Percentiles rank a stretch among this genome's conserved stretches.
Evolutionary conservation across 2,888 invertebrate species (phyloP).

Genomic region (Athalia rosae): DNA sequence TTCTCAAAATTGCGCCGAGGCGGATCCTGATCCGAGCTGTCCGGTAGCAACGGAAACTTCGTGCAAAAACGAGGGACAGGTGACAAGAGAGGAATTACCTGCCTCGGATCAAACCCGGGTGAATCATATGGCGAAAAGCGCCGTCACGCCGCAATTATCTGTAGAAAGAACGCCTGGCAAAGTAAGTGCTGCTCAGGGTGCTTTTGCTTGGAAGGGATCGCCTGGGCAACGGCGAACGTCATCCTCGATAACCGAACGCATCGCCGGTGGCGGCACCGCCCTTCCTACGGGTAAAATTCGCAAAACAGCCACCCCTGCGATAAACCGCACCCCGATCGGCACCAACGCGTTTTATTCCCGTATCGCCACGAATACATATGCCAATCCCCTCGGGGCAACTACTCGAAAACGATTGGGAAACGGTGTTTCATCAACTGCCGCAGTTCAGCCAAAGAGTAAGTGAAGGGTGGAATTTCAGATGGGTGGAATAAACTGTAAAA

Average conservation of each 20-base stretch:
- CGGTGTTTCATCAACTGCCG: constrained; percentile 22
- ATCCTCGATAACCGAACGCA: neutral
- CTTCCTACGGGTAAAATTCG: neutral
- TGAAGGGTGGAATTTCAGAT: neutral
- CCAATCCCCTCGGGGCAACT: neutral
- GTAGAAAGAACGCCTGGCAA: constrained; percentile 10
- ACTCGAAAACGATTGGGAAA: constrained; percentile 16
- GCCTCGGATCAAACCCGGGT: constrained; percentile 45
- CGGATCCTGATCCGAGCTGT: neutral
- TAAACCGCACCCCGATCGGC: constrained; percentile 26
- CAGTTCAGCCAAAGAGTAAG: constrained; percentile 26
- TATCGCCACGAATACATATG: neutral
- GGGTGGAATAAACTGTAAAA: too few relatives aligned
- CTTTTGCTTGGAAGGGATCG: constrained; percentile 4
- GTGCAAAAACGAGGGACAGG: constrained; percentile 51
- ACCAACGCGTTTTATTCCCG: constrained; percentile 16
- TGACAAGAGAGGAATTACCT: constrained; percentile 57
- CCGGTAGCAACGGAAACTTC: neutral
- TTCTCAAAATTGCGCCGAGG: constrained; percentile 37
- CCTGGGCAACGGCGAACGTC: neutral
- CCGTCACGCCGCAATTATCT: neutral
- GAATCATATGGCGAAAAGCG: neutral
- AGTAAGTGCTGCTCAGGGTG: neutral
- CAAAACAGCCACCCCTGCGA: constrained; percentile 24
- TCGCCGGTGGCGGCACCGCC: neutral